Evolutionary conservation across 2,888 invertebrate species (phyloP).

Genomic region (Lottia scabra): DNA sequence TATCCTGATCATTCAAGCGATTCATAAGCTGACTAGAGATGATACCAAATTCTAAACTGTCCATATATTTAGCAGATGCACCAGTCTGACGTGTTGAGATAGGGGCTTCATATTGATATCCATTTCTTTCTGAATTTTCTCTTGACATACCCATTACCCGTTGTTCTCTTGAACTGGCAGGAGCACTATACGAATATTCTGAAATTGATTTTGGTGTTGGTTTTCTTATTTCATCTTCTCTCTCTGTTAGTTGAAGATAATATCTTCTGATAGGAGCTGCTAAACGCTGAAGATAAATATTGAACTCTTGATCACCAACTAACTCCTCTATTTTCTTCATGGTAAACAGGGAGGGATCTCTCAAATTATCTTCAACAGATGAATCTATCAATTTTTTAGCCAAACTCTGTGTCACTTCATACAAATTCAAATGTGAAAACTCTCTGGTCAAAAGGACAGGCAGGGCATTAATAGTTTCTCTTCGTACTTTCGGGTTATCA

Average conservation of each 20-base stretch:
- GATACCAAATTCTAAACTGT: constrained; percentile 67
- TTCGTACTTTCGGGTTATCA: constrained; percentile 61
- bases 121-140: constrained; percentile 21
- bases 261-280: constrained; percentile 54
- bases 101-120: constrained; percentile 19
- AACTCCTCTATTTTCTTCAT: constrained; percentile 67
- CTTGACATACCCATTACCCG: constrained; percentile 10
- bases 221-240: constrained; percentile 23
- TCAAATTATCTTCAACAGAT: constrained; percentile 60
- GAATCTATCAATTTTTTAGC: constrained; percentile 61
- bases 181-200: constrained; percentile 18
- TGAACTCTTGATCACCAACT: constrained; percentile 67
- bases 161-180: constrained; percentile 13
- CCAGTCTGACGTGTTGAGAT: constrained; percentile 11
- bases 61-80: constrained; percentile 42
- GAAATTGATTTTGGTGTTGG: constrained; percentile 12
- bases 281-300: constrained; percentile 57
- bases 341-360: constrained; percentile 63
- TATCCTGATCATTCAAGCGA: constrained; percentile 72
- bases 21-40: constrained; percentile 69
- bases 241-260: constrained; percentile 52
- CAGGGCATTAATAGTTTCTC: constrained; percentile 68
- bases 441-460: constrained; percentile 70
- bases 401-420: constrained; percentile 64
- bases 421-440: constrained; percentile 67